Evolutionary conservation across 2,888 invertebrate genomes (phyloP).

Genomic region (Ochropleura leucogaster): DNA sequence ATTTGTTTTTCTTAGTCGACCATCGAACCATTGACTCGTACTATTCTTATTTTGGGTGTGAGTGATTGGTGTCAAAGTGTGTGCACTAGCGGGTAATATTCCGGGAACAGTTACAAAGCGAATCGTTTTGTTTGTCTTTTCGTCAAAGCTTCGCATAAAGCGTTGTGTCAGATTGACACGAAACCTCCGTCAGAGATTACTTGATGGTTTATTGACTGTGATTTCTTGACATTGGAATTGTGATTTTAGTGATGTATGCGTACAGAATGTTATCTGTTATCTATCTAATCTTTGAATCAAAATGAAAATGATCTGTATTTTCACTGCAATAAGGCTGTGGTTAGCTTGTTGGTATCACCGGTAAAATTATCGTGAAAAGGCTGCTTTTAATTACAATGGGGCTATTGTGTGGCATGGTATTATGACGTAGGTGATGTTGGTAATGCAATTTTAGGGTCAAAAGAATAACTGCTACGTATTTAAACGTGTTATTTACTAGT

Average conservation of each 20-base stretch:
- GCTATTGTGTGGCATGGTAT: neutral
- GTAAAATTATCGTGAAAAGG: neutral
- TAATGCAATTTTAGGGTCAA: neutral
- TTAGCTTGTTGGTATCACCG: neutral
- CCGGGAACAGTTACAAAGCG: constrained; percentile 33
- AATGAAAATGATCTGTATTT: neutral
- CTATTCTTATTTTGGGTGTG: constrained; percentile 22
- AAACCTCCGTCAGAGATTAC: constrained; percentile 20
- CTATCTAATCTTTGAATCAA: neutral
- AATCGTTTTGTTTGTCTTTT: constrained; percentile 34
- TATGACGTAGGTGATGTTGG: neutral
- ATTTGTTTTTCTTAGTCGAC: constrained; percentile 26
- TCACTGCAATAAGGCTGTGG: neutral
- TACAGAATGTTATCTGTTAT: neutral
- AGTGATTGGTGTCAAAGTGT: constrained; percentile 35
- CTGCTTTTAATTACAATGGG: neutral
- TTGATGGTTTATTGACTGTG: constrained; percentile 19
- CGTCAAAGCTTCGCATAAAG: constrained; percentile 18
- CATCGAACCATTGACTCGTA: constrained; percentile 24
- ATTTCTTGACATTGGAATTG: constrained; percentile 5
- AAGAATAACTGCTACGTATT: neutral
- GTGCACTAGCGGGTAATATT: constrained; percentile 30
- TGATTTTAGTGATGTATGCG: neutral
- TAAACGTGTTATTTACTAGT: neutral
- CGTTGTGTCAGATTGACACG: constrained; percentile 23